Base-by-base conservation (phyloP, 30 jellyfish, hydroid and myxozoan genomes). In the Pseudorhiza aurosa region DNA sequence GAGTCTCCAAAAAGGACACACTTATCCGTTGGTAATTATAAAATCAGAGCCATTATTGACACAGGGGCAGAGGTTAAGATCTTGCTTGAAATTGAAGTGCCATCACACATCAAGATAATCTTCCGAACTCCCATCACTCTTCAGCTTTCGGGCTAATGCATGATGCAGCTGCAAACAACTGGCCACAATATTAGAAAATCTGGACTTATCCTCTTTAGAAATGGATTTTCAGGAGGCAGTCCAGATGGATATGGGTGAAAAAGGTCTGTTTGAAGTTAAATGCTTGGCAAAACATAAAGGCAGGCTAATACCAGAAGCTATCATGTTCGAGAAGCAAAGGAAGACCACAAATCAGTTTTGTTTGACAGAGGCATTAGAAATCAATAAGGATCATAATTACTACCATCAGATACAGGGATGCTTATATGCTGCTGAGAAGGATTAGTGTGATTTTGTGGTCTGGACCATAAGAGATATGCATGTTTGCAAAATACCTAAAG, bases 371-470 rank as follows among this genome's bases (percentile, higher is more conserved):
- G 42, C 75, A 8, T 21, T 60, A 25, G 75, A 60, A 28, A 60
- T 60, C 37, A 60, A 60, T 60, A 60, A 60, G 30, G 51, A 60
- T 49, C 75, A 60, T 51, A 60, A 28, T 60, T 60, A 60, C 15
- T 60, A 59, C 75, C 49, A 59, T 32, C 75, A 59, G 22, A 28
- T 59, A 59, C 50, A 57, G 71, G 71, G 71, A 2, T 57, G 71
- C 25, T 39, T 40, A 40, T 51, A 51, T 57, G 71, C 71, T 57
- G 71, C 71, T 59, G 75, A 59, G 10, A 59, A 59, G 29, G 75
- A 59, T 59, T 59, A 51, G 75, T 59, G 75, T 59, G 75, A 59
- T 59, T 59, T 59, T 67, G 81, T 67, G 21, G 50, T 67, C 81
- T 67, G 81, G 50, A 24, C 65, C 64, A 2, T 40, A 15, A 35